Evolutionary conservation across 2,113 vertebrate species (phyloP), one percentile per base, ranked within the genome.

Genomic region (Lethenteron camtschaticum): DNA sequence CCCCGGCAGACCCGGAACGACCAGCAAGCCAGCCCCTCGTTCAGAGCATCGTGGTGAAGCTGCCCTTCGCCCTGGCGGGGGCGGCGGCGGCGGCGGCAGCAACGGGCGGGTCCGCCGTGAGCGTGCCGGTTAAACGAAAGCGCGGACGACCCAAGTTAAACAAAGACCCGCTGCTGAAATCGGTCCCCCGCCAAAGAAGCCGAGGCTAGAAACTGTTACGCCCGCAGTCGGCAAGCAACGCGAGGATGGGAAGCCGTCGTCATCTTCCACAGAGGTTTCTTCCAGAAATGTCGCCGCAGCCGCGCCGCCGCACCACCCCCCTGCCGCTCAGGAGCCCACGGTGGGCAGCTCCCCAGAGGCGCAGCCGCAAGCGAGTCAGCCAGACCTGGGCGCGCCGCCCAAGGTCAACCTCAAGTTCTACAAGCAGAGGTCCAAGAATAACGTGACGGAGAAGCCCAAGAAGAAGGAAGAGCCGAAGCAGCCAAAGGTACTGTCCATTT

Each of bases 361-460:
- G 41, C 41, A 41, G 41, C 41, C 41, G 6, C 41, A 41, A 41
- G 41, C 6, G 41, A 41, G 63, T 10, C 63, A 66, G 63, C 63
- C 63, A 9, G 63, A 66, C 41, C 41, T 41, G 63, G 63, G 24
- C 63, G n/a, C n/a, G 24, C 24, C 24, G 63, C 63, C 63, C 63
- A 66, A 66, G 63, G 63, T 66, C n/a, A 66, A 66, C 24, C 63
- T 66, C 63, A 66, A 66, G 63, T 66, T 66, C 24, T 66, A 66
- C 63, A 66, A 66, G 63, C 63, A 66, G 10, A n/a, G 63, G n/a
- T 66, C 63, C 9, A 66, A 16, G 24, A 66, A 24, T 24, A 66
- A 41, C 24, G n/a, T 66, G 63, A 24, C 63, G n/a, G 63, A 66
- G 63, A 66, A 66, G 24, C n/a, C n/a, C 10, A 66, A 66, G 63